Evolutionary conservation across 1,140 invertebrate genomes (phyloP), one percentile per base, ranked within the genome.

Genomic region (Hylaeus anthracinus): DNA sequence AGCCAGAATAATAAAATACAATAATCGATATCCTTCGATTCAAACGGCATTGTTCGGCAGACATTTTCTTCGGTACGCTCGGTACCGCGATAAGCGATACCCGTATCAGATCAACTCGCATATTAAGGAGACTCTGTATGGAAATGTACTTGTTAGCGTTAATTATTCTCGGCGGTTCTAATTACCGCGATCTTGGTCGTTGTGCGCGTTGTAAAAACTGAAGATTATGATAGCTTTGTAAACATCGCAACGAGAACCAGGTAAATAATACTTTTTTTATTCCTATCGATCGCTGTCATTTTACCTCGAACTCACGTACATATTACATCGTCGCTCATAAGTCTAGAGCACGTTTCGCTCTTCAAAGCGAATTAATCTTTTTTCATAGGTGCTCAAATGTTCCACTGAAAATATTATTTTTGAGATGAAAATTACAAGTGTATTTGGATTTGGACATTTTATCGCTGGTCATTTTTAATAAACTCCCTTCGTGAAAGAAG

Each of bases 51-150:
- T 79, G 76, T 72, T 43, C 37, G 3, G 6, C 12, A 2, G 39
- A 51, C n/a, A 45, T 60, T 39, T 70, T 39, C 51, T 15, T 8
- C 53, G 0, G n/a, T 41, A 41, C 65, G 45, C 37, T 45, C 41
- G 9, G 60, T 6, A 5, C 1, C 15, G 9, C n/a, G 9, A 26
- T 58, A 45, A 8, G 9, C n/a, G 9, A 41, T 58, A 39, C 6
- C 15, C 43, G 12, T 56, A 65, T 72, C 39, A 48, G 41, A 15
- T 45, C 5, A 41, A 41, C 63, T 60, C 70, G 69, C 76, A 72
- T 55, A 79, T 79, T 72, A 72, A 79, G 37, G 39, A 14, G n/a
- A 45, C 60, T 64, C 70, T 73, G 77, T 56, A 79, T 79, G 71
- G 60, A 73, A 79, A 79, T 73, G 51, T 55, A 65, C 71, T 63